Base-by-base conservation (phyloP, 2,888 invertebrate genomes). In the Thysanoteuthis rhombus region DNA sequence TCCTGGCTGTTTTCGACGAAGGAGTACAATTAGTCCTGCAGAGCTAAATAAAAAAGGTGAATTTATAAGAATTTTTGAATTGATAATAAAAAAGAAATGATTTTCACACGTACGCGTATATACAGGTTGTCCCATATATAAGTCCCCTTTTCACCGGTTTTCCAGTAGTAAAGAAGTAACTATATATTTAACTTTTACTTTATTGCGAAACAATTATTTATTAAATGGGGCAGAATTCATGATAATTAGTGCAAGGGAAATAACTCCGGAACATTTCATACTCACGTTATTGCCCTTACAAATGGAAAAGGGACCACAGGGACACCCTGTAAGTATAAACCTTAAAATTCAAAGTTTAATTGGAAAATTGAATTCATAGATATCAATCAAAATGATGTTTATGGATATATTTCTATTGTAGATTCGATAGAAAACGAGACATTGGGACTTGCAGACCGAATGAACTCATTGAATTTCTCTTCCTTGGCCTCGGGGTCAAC, bases 401-500 rank as follows among this genome's bases (percentile, higher is more conserved):
- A 90, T 90, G 8, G 28, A 90, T 19, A 28, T 90, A 90, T 38
- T 39, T 28, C 39, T 38, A 90, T 90, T 40, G 39, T 28, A 28
- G 45, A 92, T 92, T 12, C 91, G 36, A 92, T 32, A 25, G 28
- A n/a, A n/a, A 40, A 40, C 8, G 40, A 42, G 91, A 25, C 91
- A 22, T 19, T 42, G 12, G 32, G 6, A 93, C 93, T 38, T 47
- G 52, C 45, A n/a, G 52, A 89, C 38, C 93, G 42, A 6, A 89
- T 52, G 32, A 90, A 52, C 0, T 3, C 28, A 39, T 42, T 39
- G 1, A 93, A 93, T 42, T 45, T 89, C 28, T n/a, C 75, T 4
- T n/a, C 75, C 16, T n/a, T 75, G n/a, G n/a, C n/a, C n/a, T n/a
- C 75, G 0, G 94, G 94, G 36, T 42, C 93, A 4, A 39, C 75